These are phyloP conservation scores for Clusia tigrina DNA, from an alignment of 2,888 invertebrate species.

Conservation along the genomic window DNA sequence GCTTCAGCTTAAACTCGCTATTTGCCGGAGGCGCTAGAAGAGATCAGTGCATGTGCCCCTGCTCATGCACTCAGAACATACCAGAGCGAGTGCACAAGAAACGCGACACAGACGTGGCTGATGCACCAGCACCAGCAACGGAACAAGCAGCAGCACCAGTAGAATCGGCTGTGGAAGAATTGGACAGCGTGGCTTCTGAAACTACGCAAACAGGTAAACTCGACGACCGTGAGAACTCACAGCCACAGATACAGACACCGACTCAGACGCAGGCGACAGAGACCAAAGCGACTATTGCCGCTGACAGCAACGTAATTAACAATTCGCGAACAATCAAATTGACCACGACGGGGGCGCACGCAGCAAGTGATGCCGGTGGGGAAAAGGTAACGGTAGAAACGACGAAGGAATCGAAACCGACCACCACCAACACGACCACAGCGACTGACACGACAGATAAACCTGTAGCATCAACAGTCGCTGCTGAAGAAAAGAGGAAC, in stretches of 20 bases:
- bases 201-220: slow-evolving; percentile 24
- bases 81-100: slow-evolving; percentile 50
- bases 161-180: slow-evolving; percentile 1
- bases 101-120: slow-evolving; percentile 43
- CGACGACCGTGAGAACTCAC: too few species aligned
- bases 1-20: slow-evolving; percentile 51
- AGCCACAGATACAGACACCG: not conserved
- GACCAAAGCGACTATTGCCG: not conserved
- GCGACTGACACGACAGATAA: slow-evolving; percentile 12
- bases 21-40: slow-evolving; percentile 49
- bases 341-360: not conserved
- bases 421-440: slow-evolving; percentile 13
- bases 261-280: slow-evolving; percentile 5
- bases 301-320: not conserved
- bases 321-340: slow-evolving; percentile 1
- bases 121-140: slow-evolving; percentile 22
- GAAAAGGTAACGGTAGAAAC: slow-evolving; percentile 6
- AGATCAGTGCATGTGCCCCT: slow-evolving; percentile 63
- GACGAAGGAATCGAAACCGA: not conserved
- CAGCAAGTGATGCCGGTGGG: not conserved
- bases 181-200: slow-evolving; percentile 26
- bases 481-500: slow-evolving; percentile 25
- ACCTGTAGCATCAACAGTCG: slow-evolving; percentile 5
- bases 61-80: slow-evolving; percentile 60
- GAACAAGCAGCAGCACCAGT: too few species aligned